Conservation (phyloP, 1,140 invertebrate species). For the Melanaphis sacchari region DNA sequence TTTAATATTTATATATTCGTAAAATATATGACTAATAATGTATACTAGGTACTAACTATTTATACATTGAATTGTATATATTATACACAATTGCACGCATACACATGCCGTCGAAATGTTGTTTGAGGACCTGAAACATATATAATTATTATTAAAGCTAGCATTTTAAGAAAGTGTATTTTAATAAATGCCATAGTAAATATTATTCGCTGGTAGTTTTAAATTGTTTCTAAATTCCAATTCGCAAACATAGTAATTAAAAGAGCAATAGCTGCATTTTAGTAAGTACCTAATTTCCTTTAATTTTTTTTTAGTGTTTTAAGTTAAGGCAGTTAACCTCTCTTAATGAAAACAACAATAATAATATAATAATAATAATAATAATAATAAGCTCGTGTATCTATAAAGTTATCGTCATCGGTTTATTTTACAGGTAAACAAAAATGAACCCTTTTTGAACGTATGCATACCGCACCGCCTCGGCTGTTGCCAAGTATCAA, state of each 20-base stretch:
- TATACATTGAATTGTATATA: neutral
- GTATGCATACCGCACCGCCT: neutral
- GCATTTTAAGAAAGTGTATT: neutral
- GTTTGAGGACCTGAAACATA: conserved; percentile 1
- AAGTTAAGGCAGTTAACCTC: neutral
- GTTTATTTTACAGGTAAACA: conserved; percentile 14
- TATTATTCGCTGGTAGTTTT: neutral
- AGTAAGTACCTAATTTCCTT: neutral
- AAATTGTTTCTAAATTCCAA: neutral
- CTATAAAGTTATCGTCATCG: neutral
- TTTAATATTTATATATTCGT: conserved; percentile 1
- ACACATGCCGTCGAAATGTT: neutral
- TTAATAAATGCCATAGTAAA: neutral
- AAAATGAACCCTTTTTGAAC: neutral
- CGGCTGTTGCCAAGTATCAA: neutral
- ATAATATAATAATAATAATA: no score
- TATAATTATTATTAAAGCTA: neutral
- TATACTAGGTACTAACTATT: neutral
- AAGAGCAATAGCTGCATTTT: neutral
- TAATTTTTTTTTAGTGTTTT: neutral
- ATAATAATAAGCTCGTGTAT: neutral
- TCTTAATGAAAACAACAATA: neutral
- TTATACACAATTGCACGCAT: neutral
- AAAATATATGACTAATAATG: neutral
- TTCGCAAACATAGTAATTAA: neutral